Conservation (phyloP, 2,113 vertebrate species). For the Esox niger region DNA sequence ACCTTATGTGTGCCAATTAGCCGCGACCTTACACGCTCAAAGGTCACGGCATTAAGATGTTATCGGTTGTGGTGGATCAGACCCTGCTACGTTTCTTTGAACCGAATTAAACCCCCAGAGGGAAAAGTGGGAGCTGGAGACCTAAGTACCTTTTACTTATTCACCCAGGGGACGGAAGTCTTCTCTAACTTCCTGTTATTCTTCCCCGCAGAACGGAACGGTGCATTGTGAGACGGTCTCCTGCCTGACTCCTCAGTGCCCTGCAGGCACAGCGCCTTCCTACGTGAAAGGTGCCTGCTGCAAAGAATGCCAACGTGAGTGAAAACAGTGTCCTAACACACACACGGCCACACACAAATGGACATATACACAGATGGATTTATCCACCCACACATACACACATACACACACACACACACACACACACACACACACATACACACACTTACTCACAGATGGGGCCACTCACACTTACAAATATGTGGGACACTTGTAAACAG, state of each 20-base stretch:
- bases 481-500: neutral
- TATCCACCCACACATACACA: slow-evolving; percentile 20
- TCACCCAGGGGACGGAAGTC: neutral
- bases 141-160: neutral
- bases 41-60: slow-evolving; percentile 69
- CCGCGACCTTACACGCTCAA: slow-evolving; percentile 64
- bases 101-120: neutral
- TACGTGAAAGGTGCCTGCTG: slow-evolving; percentile 93
- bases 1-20: slow-evolving; percentile 67
- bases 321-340: slow-evolving; percentile 47
- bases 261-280: slow-evolving; percentile 75
- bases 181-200: slow-evolving; percentile 4
- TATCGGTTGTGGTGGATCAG: slow-evolving; percentile 65
- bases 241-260: slow-evolving; percentile 83
- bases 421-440: slow-evolving; percentile 11
- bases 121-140: neutral
- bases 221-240: slow-evolving; percentile 85
- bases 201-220: slow-evolving; percentile 83
- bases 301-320: slow-evolving; percentile 94
- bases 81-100: neutral
- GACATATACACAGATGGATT: slow-evolving; percentile 7
- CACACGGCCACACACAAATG: slow-evolving; percentile 2
- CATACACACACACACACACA: slow-evolving; percentile 10
- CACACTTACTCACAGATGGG: neutral
- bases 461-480: slow-evolving; percentile 7